Evolutionary conservation across 23 tunicate genomes (phyloP).

Genomic region (Ascidia mentula): DNA sequence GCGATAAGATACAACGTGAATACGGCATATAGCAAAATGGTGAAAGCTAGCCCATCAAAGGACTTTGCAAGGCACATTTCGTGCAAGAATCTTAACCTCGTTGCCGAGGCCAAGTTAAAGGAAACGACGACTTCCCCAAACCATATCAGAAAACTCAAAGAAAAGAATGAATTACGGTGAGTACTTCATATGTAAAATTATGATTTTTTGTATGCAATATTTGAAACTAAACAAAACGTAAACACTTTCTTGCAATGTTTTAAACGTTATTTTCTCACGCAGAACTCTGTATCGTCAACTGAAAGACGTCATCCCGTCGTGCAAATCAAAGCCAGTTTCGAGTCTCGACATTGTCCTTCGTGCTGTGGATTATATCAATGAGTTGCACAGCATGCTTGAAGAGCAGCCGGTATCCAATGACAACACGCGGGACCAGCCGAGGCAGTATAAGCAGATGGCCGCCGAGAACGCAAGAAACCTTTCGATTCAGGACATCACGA

Average conservation of each 20-base stretch:
- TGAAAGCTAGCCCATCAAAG: slow-evolving; percentile 34
- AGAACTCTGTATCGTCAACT: slow-evolving; percentile 69
- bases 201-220: background rate
- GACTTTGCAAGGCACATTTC: background rate
- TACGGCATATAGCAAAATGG: slow-evolving; percentile 16
- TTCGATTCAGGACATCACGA: slow-evolving; percentile 49
- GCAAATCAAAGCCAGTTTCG: slow-evolving; percentile 45
- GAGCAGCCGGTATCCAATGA: slow-evolving; percentile 13
- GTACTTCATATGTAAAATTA: background rate
- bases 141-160: slow-evolving; percentile 16
- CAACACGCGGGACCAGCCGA: background rate
- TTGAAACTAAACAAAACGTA: background rate
- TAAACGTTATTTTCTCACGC: slow-evolving; percentile 10
- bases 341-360: slow-evolving; percentile 73
- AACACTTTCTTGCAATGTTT: background rate
- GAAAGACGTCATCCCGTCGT: slow-evolving; percentile 69
- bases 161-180: slow-evolving; percentile 53
- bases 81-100: background rate
- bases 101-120: background rate
- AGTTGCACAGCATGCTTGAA: slow-evolving; percentile 57
- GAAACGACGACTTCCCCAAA: background rate
- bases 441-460: background rate
- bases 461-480: slow-evolving; percentile 1
- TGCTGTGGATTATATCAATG: slow-evolving; percentile 86
- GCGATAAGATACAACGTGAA: background rate